Base-by-base conservation (phyloP, 35 echinoderm and acorn worm genomes). In the Acanthaster planci region DNA sequence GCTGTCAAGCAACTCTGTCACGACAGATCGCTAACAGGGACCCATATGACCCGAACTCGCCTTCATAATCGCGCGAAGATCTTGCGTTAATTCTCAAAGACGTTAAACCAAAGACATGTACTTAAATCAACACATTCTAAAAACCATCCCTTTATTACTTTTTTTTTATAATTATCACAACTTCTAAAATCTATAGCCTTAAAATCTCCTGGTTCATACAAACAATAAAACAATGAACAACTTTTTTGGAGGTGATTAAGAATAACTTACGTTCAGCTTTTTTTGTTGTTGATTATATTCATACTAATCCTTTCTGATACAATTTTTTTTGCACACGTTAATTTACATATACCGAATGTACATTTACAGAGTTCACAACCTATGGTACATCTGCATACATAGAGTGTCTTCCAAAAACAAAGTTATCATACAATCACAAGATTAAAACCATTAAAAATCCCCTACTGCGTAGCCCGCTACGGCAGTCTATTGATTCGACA, bases 281-380 rank as follows among this genome's bases (percentile, higher is more conserved):
- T 26, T 31, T 72, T 31, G 34, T 72, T 72, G 34, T 72, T 29
- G 34, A 72, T 72, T 12, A 72, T 72, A 72, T 72, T 31, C 64
- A 47, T 47, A 47, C 42, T 47, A 47, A 47, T 12, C 42, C 42
- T n/a, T 6, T 47, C 42, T 47, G 42, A 47, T 47, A 47, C 42
- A 47, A 14, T 72, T 72, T 72, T 72, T 72, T 72, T 35, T 23
- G 60, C 64, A 72, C 64, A 72, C 64, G 34, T 72, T 72, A 72
- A 72, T 72, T 72, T 72, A 72, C 42, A 47, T 47, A n/a, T 59
- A 72, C 64, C 10, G 19, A 34, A 72, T 72, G 64, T 72, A 72
- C 64, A 72, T 72, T 26, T 72, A 72, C 64, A 72, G 34, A 72
- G 26, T 26, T 72, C 18, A 72, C 64, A 72, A 72, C 30, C 64